Conservation (phyloP, 2,797 vertebrate genomes). For the Scolopax bukidnonensis region DNA sequence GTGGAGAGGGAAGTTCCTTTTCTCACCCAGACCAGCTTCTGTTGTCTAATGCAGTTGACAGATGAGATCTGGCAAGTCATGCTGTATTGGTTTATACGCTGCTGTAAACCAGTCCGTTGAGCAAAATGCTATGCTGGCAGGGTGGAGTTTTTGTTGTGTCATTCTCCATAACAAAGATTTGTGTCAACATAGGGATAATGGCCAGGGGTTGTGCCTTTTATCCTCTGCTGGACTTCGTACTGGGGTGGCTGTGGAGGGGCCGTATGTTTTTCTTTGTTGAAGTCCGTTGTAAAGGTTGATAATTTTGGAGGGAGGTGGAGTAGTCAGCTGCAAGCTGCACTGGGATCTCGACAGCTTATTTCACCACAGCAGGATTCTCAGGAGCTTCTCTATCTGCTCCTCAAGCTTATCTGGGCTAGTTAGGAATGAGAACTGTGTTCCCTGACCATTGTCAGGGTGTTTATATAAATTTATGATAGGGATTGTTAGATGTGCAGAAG, state of each 20-base stretch:
- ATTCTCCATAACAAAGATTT: not conserved
- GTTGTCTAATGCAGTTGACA: not conserved
- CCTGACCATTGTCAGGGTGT: not conserved
- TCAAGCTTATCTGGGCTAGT: not conserved
- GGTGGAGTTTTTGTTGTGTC: not conserved
- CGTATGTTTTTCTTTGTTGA: not conserved
- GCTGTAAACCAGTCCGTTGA: not conserved
- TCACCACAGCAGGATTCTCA: not conserved
- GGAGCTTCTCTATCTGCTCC: not conserved
- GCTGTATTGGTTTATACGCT: not conserved
- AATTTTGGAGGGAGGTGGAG: not conserved
- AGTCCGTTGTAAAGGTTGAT: not conserved
- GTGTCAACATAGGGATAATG: not conserved
- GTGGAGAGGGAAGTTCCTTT: not conserved
- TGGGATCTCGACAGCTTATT: not conserved
- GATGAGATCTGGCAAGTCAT: not conserved
- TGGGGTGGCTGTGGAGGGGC: not conserved
- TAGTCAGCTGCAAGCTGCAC: not conserved
- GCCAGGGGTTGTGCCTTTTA: not conserved
- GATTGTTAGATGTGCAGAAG: not conserved
- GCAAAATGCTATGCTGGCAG: not conserved
- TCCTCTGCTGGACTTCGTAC: not conserved
- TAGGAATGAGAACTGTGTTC: not conserved
- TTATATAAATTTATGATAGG: not conserved
- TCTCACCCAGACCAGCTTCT: not conserved